Percentiles rank a stretch among this genome's conserved stretches.
Evolutionary conservation across 2,797 vertebrate species (phyloP).

Genomic region (Dicrostonyx torquatus): DNA sequence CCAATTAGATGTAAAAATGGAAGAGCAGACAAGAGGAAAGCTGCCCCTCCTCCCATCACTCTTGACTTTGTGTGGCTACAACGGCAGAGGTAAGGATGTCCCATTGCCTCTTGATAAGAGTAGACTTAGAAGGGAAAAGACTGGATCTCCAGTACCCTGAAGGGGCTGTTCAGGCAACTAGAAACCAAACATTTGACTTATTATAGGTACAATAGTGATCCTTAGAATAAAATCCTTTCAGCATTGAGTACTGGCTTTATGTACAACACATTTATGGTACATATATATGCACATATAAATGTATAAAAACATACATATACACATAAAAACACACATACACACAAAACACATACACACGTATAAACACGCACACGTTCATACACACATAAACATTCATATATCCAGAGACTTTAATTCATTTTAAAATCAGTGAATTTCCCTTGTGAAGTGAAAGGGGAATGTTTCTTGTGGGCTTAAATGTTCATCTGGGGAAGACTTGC

Average conservation of each 20-base stretch:
- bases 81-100: not conserved
- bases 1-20: not conserved
- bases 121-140: not conserved
- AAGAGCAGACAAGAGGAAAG: not conserved
- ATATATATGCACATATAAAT: not conserved
- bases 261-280: too few species aligned
- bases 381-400: not conserved
- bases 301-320: not conserved
- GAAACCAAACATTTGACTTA: not conserved
- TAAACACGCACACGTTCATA: not conserved
- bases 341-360: not conserved
- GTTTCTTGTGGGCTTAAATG: constrained; percentile 30
- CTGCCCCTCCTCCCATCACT: not conserved
- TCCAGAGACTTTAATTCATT: constrained; percentile 59
- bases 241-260: not conserved
- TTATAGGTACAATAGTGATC: not conserved
- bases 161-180: not conserved
- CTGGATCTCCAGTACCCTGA: not conserved
- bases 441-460: constrained; percentile 33
- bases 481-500: constrained; percentile 1
- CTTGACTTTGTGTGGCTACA: not conserved
- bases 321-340: not conserved
- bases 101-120: too few species aligned
- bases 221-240: not conserved
- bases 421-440: constrained; percentile 46